phyloP scores from a whole-genome alignment of 2,888 invertebrate genomes.

The Drosophila suboccidentalis region DNA sequence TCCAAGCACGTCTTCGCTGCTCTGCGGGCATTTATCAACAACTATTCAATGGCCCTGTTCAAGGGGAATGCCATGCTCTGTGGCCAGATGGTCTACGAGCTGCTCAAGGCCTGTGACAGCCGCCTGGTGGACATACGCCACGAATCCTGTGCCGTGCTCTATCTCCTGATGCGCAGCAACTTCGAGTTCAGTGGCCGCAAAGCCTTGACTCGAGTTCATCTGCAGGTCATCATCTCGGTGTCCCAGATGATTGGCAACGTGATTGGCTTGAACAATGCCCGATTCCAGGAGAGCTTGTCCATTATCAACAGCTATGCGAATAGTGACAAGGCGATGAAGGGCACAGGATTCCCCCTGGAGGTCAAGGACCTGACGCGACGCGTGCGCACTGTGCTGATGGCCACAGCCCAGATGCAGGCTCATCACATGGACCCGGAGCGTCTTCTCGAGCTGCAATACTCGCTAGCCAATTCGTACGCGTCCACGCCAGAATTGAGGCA shows the following conservation, averaged over 20 bases:
- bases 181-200: conserved; percentile 95
- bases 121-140: conserved; percentile 93
- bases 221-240: conserved; percentile 98
- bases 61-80: conserved; percentile 94
- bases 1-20: conserved; percentile 97
- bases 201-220: conserved; percentile 94
- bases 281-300: conserved; percentile 97
- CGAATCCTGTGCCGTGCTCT: conserved; percentile 96
- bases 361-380: conserved; percentile 97
- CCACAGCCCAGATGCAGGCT: conserved; percentile 96
- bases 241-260: conserved; percentile 97
- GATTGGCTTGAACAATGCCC: conserved; percentile 95
- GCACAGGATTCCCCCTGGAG: conserved; percentile 95
- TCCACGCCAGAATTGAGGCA: conserved; percentile 97
- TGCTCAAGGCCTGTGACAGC: conserved; percentile 94
- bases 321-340: conserved; percentile 97
- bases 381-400: conserved; percentile 97
- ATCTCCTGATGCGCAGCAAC: conserved; percentile 96
- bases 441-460: conserved; percentile 95
- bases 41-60: conserved; percentile 93
- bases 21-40: conserved; percentile 95
- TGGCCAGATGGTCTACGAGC: conserved; percentile 92
- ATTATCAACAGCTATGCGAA: conserved; percentile 97
- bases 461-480: conserved; percentile 96
- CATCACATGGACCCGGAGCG: conserved; percentile 96